Base-by-base conservation (phyloP, 2,888 invertebrate genomes). In the Tolmerus cingulatus region DNA sequence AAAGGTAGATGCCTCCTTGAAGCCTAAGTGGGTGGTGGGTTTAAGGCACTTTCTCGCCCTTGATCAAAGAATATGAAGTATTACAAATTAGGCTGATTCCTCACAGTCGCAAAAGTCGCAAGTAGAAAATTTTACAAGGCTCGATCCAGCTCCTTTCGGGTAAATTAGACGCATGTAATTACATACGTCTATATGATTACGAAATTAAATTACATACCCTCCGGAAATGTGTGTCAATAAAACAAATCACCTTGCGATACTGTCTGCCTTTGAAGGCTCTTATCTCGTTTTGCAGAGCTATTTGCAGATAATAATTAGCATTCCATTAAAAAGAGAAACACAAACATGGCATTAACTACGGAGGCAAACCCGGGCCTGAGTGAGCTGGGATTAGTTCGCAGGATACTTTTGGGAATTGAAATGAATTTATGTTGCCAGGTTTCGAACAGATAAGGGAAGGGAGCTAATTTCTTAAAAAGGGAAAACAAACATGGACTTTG, bases 101-200 rank as follows among this genome's bases (percentile, higher is more conserved):
- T 66, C 23, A 66, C 66, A 66, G 66, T 19, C 23, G 23, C 51
- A 51, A n/a, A 51, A n/a, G 51, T n/a, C n/a, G n/a, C 16, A 5
- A 66, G 23, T 23, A 27, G 23, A 8, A 66, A 66, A 66, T 66
- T 23, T 66, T 9, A 12, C 27, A 2, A 66, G 66, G 12, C 23
- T 23, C 2, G 19, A 27, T 8, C 8, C 23, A 66, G 12, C n/a
- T 51, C 51, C n/a, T 66, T 19, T 66, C 16, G 37, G 34, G 8
- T 34, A 76, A 76, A 76, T 76, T 76, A 76, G n/a, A 76, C 76
- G 37, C 76, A 76, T n/a, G 76, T 76, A 76, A 34, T 37, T 76
- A 76, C 34, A 76, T 76, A 34, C 19, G 34, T 76, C 34, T 34
- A 76, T 76, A 76, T 76, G 34, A 34, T 76, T 76, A n/a, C 5